Conservation (phyloP, 2,888 invertebrate genomes). For the Leptinotarsa tumamoca region DNA sequence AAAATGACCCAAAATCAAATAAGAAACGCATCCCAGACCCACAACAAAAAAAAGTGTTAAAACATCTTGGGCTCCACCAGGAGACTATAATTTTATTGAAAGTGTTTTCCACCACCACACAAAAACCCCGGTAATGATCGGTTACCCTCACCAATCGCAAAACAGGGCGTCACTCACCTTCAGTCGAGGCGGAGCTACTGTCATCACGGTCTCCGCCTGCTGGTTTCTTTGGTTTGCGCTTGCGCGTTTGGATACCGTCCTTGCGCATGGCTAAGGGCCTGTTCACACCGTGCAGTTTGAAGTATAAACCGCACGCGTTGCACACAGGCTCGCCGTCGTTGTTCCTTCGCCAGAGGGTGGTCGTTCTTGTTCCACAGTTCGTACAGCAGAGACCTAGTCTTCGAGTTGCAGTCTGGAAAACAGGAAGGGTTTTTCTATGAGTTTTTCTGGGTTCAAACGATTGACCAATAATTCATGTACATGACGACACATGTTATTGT, state of each 20-base stretch:
- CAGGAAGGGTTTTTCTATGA: too few species aligned
- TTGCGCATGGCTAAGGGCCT: conserved; percentile 95
- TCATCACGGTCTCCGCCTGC: conserved; percentile 65
- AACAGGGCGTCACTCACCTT: conserved; percentile 58
- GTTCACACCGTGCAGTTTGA: conserved; percentile 94
- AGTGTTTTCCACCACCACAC: conserved; percentile 36
- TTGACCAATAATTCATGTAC: too few species aligned
- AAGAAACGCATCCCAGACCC: not conserved
- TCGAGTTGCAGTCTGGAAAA: conserved; percentile 82
- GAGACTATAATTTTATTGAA: conserved; percentile 49
- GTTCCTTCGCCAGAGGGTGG: conserved; percentile 98
- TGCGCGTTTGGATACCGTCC: conserved; percentile 95
- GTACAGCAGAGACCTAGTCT: conserved; percentile 93
- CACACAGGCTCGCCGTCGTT: conserved; percentile 98
- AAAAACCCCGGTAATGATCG: not conserved
- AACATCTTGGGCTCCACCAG: conserved; percentile 52
- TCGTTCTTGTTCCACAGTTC: conserved; percentile 97
- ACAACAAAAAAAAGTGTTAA: conserved; percentile 51
- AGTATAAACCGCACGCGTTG: conserved; percentile 97
- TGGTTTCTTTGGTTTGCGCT: conserved; percentile 91
- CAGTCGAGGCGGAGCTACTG: conserved; percentile 61
- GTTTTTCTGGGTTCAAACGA: too few species aligned
- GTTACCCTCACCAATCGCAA: conserved; percentile 41
- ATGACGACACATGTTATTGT: too few species aligned
- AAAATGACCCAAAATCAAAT: not conserved